Percentiles rank a stretch among this genome's conserved stretches.
These are phyloP conservation scores for Doryteuthis pealeii DNA, from an alignment of 1,140 invertebrate species.

Conservation along the genomic window DNA sequence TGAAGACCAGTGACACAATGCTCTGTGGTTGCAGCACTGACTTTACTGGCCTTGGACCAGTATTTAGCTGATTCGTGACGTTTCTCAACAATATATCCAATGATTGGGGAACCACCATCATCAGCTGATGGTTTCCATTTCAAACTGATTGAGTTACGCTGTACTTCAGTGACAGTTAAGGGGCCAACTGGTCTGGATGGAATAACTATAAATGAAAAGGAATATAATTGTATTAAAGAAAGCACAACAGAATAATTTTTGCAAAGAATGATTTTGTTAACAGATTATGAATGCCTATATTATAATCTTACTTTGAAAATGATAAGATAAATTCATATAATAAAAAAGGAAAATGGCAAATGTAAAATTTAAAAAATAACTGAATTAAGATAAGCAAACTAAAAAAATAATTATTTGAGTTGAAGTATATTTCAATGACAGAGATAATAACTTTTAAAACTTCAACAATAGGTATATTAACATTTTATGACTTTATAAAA, in stretches of 20 bases:
- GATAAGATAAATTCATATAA: no score
- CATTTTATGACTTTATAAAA: no score
- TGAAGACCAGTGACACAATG: constrained; percentile 88
- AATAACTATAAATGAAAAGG: not conserved
- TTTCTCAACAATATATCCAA: constrained; percentile 53
- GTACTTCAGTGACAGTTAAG: constrained; percentile 68
- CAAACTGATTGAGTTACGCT: constrained; percentile 31
- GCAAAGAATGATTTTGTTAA: not conserved
- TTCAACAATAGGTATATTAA: no score
- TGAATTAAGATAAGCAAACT: no score
- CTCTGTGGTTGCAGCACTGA: constrained; percentile 48
- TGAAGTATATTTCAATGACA: no score
- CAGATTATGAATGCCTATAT: not conserved
- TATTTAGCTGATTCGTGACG: constrained; percentile 69
- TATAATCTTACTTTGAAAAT: no score
- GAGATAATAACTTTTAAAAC: no score
- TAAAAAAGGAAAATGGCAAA: no score
- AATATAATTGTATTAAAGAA: not conserved
- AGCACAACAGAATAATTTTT: no score
- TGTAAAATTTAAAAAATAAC: no score
- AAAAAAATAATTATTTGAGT: no score
- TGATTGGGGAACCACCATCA: constrained; percentile 65
- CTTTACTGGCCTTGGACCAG: constrained; percentile 80
- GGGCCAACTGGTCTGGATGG: constrained; percentile 80
- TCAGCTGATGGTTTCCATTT: constrained; percentile 38